These are phyloP conservation scores for Phaenicophaeus curvirostris DNA, from an alignment of 2,797 vertebrate species.

Conservation along the genomic window DNA sequence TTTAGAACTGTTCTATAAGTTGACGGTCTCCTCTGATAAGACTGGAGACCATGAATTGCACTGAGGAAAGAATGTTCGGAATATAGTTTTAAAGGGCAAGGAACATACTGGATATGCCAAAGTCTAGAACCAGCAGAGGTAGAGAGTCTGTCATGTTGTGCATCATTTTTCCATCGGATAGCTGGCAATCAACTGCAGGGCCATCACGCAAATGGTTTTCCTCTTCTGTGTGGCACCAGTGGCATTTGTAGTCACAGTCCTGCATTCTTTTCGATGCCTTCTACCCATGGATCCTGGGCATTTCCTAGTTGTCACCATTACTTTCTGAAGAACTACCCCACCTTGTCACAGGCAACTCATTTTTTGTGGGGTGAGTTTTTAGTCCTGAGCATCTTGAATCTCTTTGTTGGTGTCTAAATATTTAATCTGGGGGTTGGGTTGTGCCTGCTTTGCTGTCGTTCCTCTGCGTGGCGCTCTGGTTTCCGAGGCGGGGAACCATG, in stretches of 20 bases:
- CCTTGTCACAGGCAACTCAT: background rate
- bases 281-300: accelerated
- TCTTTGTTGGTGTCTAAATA: background rate
- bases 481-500: background rate
- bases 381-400: background rate
- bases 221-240: accelerated
- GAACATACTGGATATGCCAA: background rate
- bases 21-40: background rate
- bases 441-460: accelerated
- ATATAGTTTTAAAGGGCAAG: background rate
- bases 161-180: background rate
- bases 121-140: background rate
- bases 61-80: background rate
- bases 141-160: background rate
- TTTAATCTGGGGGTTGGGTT: background rate
- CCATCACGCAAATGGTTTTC: background rate
- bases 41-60: background rate
- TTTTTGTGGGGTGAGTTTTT: background rate
- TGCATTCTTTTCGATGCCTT: background rate
- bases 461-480: background rate
- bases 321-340: background rate
- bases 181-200: background rate
- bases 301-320: accelerated
- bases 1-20: background rate
- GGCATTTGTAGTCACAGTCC: background rate